Base-by-base conservation (phyloP, 2,113 vertebrate species). In the Cryptotis parvus region DNA sequence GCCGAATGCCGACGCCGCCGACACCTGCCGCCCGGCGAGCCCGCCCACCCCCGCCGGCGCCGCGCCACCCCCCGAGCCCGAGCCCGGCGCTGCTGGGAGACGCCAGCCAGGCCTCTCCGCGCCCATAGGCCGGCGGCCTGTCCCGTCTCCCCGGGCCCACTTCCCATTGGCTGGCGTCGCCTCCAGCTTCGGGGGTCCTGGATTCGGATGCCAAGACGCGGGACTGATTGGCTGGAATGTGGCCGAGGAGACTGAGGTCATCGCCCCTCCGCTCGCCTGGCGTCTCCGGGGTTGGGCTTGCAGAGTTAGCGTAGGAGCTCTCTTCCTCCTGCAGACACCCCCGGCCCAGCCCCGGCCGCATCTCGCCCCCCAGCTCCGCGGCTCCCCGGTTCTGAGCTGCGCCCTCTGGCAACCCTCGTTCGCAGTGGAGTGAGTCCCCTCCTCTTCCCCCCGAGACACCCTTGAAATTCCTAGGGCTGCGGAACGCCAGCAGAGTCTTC, bases 41-140 rank as follows among this genome's bases (percentile, higher is more conserved):
- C 90, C 92, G 95, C 96, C 96, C 91, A 91, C 95, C 94, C 93
- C 91, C 88, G 84, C 90, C 87, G 89, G 93, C 95, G 92, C 89
- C 79, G 94, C 93, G 93, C 94, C 94, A 95, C 96, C 93, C 95
- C 93, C 95, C 94, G 86, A 69, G 84, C 73, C 83, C 11, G 15
- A 81, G 39, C 43, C 85, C 26, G 70, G 87, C 89, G 93, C 90
- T 92, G 66, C 82, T 74, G 78, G 94, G 95, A 78, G 66, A 90
- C 74, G 81, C 87, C 83, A 16, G 83, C 91, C 94, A 9, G 87
- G 94, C 94, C 92, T 90, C 94, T 91, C 26, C 78, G 72, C 87
- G 26, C 74, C 89, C 75, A 96, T 94, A 87, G 96, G 96, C 73
- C 81, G 27, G n/a, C 68, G 10, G 63, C 84, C 74, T 93, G 96